Evolutionary conservation across 2,888 invertebrate species (phyloP).

Genomic region (Ophion ellenae): DNA sequence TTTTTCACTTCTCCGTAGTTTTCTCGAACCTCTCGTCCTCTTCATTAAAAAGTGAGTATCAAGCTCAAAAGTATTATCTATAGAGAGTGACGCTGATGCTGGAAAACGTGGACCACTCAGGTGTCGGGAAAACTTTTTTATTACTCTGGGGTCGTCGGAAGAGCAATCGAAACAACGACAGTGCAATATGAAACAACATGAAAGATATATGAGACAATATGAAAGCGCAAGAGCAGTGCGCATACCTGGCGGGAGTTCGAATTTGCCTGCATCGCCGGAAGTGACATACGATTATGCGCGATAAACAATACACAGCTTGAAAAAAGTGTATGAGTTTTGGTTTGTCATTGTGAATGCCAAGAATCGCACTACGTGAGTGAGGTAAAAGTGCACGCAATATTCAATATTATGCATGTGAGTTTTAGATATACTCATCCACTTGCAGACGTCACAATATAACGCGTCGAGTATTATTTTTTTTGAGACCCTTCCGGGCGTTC

Average conservation of each 20-base stretch:
- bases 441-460: not conserved
- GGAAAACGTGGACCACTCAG: conserved; percentile 60
- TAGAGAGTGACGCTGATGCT: conserved; percentile 25
- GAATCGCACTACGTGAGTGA: not conserved
- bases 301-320: not conserved
- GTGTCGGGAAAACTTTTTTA: conserved; percentile 42
- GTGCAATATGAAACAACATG: not conserved
- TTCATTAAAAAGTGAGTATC: conserved; percentile 21
- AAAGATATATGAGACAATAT: too few species aligned
- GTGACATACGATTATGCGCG: conserved; percentile 28
- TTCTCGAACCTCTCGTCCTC: conserved; percentile 17
- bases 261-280: conserved; percentile 20
- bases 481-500: not conserved
- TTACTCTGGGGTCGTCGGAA: conserved; percentile 13
- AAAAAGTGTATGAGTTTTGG: not conserved
- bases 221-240: not conserved
- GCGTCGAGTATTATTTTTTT: not conserved
- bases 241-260: conserved; percentile 1
- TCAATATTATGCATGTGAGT: not conserved
- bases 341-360: not conserved
- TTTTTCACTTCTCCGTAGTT: conserved; percentile 19
- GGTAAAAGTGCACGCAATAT: not conserved
- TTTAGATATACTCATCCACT: not conserved
- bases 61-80: conserved; percentile 20
- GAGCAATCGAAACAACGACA: not conserved